Percentiles rank a stretch among this genome's conserved stretches.
phyloP scores from a whole-genome alignment of 2,888 invertebrate species.

The Nasonovia ribisnigri region DNA sequence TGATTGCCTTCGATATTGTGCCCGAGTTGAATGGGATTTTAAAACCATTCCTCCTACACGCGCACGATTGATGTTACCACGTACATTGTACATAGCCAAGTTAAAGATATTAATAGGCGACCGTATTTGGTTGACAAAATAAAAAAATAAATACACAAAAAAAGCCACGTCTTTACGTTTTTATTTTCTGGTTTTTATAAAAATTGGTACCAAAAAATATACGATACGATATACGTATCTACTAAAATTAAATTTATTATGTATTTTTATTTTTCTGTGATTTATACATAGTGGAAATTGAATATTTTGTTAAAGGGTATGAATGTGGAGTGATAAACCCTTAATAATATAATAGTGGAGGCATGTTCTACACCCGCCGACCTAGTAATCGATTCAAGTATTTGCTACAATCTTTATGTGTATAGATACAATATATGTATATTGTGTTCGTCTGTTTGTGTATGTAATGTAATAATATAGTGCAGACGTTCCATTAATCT shows the following conservation, averaged over 20 bases:
- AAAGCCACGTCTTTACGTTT: background rate
- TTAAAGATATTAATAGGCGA: conserved; percentile 48
- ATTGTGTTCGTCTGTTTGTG: background rate
- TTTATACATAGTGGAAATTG: conserved; percentile 56
- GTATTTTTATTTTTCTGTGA: conserved; percentile 6
- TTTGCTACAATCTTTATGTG: background rate
- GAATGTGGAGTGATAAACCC: background rate
- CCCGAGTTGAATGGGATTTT: conserved; percentile 29
- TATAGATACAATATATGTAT: background rate
- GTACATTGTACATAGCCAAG: background rate
- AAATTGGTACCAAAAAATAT: background rate
- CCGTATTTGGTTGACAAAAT: conserved; percentile 33
- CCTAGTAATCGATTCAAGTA: background rate
- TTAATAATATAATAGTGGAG: conserved; percentile 15
- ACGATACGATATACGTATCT: background rate
- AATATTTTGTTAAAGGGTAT: conserved; percentile 30
- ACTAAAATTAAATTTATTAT: background rate
- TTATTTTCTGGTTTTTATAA: background rate
- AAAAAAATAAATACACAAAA: background rate
- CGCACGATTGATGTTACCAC: conserved; percentile 35
- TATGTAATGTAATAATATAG: conserved; percentile 46
- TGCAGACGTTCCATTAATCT: conserved; percentile 58
- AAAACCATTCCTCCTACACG: background rate
- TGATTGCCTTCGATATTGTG: conserved; percentile 46
- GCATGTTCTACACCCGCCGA: background rate